Evolutionary conservation across 2,113 vertebrate species (phyloP).

Genomic region (Seriola rivoliana): DNA sequence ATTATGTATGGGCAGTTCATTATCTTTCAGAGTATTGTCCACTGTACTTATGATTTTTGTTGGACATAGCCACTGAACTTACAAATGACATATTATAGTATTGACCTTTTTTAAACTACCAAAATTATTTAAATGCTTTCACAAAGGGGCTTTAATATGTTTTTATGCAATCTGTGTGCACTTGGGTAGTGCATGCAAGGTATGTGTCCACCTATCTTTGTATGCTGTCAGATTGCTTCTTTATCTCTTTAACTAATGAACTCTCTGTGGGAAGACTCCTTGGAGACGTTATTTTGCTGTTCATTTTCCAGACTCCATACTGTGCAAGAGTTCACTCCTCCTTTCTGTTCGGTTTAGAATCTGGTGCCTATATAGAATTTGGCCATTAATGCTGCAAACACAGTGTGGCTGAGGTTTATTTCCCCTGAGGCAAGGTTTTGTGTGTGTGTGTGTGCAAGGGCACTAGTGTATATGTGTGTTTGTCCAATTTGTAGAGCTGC

Average conservation of each 20-base stretch:
- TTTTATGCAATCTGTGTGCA: neutral
- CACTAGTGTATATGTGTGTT: slow-evolving; percentile 10
- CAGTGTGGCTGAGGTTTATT: slow-evolving; percentile 48
- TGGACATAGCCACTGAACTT: slow-evolving; percentile 14
- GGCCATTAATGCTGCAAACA: slow-evolving; percentile 47
- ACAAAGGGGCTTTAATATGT: neutral
- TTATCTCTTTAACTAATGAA: slow-evolving; percentile 42
- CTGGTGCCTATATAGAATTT: slow-evolving; percentile 30
- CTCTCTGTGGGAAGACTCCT: slow-evolving; percentile 12
- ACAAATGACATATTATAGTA: neutral
- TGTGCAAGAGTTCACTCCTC: slow-evolving; percentile 21
- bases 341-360: slow-evolving; percentile 45
- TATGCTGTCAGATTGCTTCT: neutral
- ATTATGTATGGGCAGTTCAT: slow-evolving; percentile 72
- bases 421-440: slow-evolving; percentile 37
- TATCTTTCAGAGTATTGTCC: slow-evolving; percentile 41
- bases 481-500: slow-evolving; percentile 54
- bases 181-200: neutral
- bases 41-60: slow-evolving; percentile 25
- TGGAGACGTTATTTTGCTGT: slow-evolving; percentile 20
- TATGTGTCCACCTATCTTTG: slow-evolving; percentile 14
- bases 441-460: neutral
- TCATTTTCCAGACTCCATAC: slow-evolving; percentile 44
- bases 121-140: slow-evolving; percentile 1
- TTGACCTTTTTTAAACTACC: neutral